Base-by-base conservation (phyloP, 2,797 vertebrate species). In the Alectoris magna region DNA sequence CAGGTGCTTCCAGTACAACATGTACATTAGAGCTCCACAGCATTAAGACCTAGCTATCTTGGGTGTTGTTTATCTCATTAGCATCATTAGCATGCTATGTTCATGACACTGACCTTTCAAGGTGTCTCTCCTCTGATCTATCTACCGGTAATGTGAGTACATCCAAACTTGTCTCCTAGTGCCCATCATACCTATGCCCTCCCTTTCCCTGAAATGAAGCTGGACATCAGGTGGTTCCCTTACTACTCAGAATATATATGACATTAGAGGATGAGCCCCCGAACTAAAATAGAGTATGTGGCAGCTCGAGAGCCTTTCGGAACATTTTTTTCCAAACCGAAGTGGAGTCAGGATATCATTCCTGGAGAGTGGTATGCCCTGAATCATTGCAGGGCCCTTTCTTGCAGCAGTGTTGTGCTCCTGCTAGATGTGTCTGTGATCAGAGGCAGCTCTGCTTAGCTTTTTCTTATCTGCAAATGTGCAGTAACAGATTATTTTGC, bases 121-220 rank as follows among this genome's bases (percentile, higher is more conserved):
- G 89, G 94, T 95, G 93, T 90, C 70, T 92, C 78, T 90, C 62
- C 62, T 85, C 63, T 92, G 94, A 96, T 90, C 84, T 93, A 66
- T 91, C 48, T 34, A 55, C 62, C 75, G 71, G 96, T 94, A 96
- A 95, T 91, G 55, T 4, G 90, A 96, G 86, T 58, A 93, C 85
- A 31, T 67, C 81, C 91, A 94, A 94, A 91, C 77, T 92, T 71
- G 93, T 90, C 75, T 84, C 62, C 77, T 66, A 23, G 85, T 41
- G 71, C 89, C 83, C 94, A 87, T 91, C 87, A 91, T 89, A 94
- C 87, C 86, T 94, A 96, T 88, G 93, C 85, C 93, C 95, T 94
- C 95, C 96, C 96, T 88, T 94, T 92, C 88, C 83, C 94, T 95
- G 94, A 97, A 97, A 96, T 95, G 73, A 95, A 95, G 89, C 91